These are phyloP conservation scores for Cerastis rubricosa DNA, from an alignment of 2,888 invertebrate species.

Conservation along the genomic window DNA sequence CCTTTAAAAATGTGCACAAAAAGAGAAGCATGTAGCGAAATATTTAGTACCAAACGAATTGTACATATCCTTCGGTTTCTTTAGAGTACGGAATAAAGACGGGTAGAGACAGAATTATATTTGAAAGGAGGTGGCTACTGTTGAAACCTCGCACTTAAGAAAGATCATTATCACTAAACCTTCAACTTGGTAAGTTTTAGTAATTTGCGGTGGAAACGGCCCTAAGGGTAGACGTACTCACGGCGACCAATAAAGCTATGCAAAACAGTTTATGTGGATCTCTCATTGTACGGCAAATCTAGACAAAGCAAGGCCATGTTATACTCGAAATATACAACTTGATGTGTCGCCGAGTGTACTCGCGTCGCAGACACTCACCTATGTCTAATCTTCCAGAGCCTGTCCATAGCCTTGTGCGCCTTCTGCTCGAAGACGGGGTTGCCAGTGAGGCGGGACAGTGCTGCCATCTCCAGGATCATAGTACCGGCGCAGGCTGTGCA, in stretches of 20 bases:
- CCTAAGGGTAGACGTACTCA: not conserved
- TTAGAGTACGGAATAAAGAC: not conserved
- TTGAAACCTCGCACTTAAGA: not conserved
- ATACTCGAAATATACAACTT: too few species aligned
- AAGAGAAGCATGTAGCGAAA: not conserved
- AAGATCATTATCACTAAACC: not conserved
- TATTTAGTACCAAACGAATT: not conserved
- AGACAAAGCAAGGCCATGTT: too few species aligned
- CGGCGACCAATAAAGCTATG: too few species aligned
- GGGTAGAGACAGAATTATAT: not conserved
- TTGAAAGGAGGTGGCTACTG: not conserved
- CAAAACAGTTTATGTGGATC: too few species aligned
- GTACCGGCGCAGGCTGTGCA: slow-evolving; percentile 99
- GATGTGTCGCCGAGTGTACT: too few species aligned
- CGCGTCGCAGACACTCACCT: slow-evolving; percentile 73
- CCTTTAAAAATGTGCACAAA: not conserved
- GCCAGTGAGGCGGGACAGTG: slow-evolving; percentile 97
- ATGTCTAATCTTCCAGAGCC: slow-evolving; percentile 98
- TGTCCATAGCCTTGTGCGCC: slow-evolving; percentile 98
- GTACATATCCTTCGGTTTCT: not conserved
- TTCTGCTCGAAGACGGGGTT: slow-evolving; percentile 98
- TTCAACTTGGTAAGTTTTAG: not conserved
- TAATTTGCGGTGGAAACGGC: not conserved
- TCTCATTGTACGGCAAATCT: too few species aligned
- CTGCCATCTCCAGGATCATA: slow-evolving; percentile 99